Conservation (phyloP, 2,113 vertebrate genomes). For the Antigone vipio region DNA sequence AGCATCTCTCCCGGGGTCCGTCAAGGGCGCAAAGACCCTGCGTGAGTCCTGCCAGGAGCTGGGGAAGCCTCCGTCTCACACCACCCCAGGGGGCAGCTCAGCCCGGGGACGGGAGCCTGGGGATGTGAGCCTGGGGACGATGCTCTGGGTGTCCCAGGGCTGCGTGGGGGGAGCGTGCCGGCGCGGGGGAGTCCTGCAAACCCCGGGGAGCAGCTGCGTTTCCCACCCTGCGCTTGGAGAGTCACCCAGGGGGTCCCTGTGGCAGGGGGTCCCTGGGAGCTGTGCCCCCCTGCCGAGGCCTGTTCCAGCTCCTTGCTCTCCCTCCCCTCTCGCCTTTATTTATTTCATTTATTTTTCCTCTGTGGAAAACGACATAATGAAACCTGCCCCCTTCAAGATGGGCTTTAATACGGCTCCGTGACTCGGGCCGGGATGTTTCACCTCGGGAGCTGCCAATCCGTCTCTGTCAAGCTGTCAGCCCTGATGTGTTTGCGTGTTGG, state of each 20-base stretch:
- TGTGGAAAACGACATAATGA: neutral
- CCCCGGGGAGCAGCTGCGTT: too few relatives aligned
- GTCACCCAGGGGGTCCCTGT: neutral
- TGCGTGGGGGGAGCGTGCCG: neutral
- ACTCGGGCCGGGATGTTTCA: slow-evolving; percentile 27
- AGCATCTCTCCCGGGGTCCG: accelerated
- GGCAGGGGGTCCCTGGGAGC: neutral
- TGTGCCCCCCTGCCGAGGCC: accelerated
- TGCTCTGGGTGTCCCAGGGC: too few relatives aligned
- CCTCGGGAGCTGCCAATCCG: slow-evolving; percentile 66
- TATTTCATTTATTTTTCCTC: neutral
- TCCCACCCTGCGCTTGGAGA: neutral
- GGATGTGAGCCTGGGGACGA: too few relatives aligned
- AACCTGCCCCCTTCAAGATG: neutral
- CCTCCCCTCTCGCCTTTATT: neutral
- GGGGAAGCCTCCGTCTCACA: neutral
- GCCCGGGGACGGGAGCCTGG: neutral
- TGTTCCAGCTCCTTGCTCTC: neutral
- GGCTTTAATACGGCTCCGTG: neutral
- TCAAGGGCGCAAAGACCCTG: accelerated
- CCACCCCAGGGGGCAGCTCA: neutral
- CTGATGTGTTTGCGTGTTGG: neutral
- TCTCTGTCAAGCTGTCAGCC: slow-evolving; percentile 61
- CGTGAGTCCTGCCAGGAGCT: neutral
- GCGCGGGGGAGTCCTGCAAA: neutral